Conservation (phyloP, 2,113 vertebrate genomes). For the Syrrhaptes paradoxus region DNA sequence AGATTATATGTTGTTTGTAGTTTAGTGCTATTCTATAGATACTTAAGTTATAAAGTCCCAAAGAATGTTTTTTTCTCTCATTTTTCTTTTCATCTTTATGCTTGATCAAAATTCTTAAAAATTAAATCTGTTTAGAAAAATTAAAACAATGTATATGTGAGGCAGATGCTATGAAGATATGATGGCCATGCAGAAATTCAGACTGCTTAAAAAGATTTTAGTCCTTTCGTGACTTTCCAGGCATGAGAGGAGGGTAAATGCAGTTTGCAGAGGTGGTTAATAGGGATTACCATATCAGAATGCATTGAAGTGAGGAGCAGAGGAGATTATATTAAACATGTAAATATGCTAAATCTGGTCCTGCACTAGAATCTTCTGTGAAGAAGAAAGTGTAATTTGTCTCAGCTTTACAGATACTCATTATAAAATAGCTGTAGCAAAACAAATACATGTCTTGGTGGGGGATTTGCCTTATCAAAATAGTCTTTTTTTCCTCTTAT, state of each 20-base stretch:
- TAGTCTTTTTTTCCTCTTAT: not conserved
- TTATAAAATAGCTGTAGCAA: not conserved
- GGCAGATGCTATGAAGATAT: not conserved
- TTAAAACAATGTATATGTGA: not conserved
- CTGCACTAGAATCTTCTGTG: not conserved
- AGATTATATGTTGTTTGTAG: not conserved
- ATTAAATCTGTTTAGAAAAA: not conserved
- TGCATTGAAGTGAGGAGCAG: constrained; percentile 12
- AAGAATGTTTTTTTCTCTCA: not conserved
- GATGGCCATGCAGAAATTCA: not conserved
- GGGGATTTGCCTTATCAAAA: not conserved
- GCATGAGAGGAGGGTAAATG: not conserved
- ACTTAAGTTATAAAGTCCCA: not conserved
- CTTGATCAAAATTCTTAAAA: not conserved
- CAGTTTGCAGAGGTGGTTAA: not conserved
- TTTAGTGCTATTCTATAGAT: not conserved
- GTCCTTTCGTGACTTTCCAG: not conserved
- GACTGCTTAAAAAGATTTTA: not conserved
- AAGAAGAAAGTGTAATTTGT: not conserved
- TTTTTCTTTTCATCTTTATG: not conserved
- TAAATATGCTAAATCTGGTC: constrained; percentile 1
- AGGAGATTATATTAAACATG: not conserved
- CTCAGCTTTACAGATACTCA: not conserved
- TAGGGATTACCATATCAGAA: not conserved
- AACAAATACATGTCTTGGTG: not conserved